A percentile compares a stretch with the other conserved stretches of the same genome.
phyloP scores from a whole-genome alignment of 2,113 vertebrate species.

The Lagopus leucura region DNA sequence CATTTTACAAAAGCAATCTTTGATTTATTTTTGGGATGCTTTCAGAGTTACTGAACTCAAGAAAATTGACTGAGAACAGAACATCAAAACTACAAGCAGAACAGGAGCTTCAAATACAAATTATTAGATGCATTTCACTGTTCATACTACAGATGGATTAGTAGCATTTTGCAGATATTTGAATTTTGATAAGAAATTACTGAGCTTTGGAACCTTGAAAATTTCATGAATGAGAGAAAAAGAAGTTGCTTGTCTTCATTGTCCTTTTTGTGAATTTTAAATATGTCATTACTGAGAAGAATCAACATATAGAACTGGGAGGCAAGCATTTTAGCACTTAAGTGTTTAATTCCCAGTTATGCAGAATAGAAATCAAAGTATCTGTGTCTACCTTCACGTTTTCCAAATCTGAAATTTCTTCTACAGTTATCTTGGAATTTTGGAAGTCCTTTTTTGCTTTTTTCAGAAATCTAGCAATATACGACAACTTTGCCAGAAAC shows the following conservation, averaged over 20 bases:
- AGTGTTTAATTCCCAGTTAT: not conserved
- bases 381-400: not conserved
- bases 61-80: not conserved
- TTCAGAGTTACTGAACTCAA: not conserved
- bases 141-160: not conserved
- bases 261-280: not conserved
- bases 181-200: not conserved
- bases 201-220: not conserved
- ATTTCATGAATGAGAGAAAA: constrained; percentile 1
- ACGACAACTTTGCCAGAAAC: not conserved
- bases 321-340: not conserved
- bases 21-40: not conserved
- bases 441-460: not conserved
- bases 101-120: not conserved
- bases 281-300: not conserved
- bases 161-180: not conserved
- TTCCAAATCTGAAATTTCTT: not conserved
- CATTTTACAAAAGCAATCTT: not conserved
- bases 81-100: not conserved
- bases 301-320: not conserved
- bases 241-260: not conserved
- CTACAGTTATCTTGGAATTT: not conserved
- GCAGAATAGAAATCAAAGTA: not conserved
- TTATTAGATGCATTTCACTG: not conserved
- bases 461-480: not conserved